phyloP scores from a whole-genome alignment of 2,113 vertebrate species.

The Numenius arquata region DNA sequence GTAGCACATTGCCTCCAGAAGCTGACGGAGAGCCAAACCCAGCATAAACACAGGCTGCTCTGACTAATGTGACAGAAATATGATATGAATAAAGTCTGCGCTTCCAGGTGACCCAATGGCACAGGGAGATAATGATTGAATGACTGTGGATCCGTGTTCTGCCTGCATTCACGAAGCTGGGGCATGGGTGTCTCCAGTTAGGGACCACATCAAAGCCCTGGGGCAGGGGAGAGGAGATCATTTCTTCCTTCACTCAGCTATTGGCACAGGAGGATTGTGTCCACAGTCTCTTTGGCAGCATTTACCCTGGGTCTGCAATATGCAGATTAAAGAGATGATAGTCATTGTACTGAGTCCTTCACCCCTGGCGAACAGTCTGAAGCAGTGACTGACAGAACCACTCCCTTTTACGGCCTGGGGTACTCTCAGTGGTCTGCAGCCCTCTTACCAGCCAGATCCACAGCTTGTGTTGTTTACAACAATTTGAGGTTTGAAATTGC shows the following conservation, averaged over 20 bases:
- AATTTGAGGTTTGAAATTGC: not conserved
- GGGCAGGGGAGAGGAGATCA: not conserved
- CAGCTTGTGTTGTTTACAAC: not conserved
- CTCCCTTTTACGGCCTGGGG: not conserved
- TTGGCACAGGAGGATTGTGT: not conserved
- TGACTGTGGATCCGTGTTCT: accelerated
- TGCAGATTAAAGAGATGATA: not conserved
- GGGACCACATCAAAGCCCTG: not conserved
- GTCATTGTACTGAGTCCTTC: not conserved
- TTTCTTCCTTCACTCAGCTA: not conserved
- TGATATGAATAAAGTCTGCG: not conserved
- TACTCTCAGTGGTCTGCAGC: not conserved
- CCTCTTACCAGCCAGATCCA: not conserved
- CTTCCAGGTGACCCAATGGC: not conserved
- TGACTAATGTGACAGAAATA: not conserved
- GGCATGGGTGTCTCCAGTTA: not conserved
- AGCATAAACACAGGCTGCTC: not conserved
- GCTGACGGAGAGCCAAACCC: not conserved
- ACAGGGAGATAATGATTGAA: not conserved
- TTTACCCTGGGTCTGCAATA: not conserved
- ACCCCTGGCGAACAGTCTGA: not conserved
- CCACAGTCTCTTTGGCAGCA: not conserved
- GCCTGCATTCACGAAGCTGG: accelerated
- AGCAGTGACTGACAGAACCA: not conserved
- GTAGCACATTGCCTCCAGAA: not conserved